These are phyloP conservation scores for Sandelia bainsii DNA, from an alignment of 2,797 vertebrate genomes.

Conservation along the genomic window DNA sequence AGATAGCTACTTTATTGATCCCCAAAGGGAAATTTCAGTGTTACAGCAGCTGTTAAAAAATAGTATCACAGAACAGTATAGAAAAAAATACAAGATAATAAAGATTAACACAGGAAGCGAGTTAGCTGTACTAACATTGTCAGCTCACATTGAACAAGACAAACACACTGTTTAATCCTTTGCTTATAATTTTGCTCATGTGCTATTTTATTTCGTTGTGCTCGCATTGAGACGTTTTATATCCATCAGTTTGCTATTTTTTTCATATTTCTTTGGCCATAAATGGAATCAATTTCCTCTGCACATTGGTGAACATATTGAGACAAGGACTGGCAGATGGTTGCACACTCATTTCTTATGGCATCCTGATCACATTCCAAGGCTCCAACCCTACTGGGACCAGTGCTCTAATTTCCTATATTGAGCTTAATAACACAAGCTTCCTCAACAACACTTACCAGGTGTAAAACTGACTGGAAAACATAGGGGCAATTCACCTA, in stretches of 20 bases:
- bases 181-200: too few species aligned
- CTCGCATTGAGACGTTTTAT: background rate
- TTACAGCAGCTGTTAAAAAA: too few species aligned
- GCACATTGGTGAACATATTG: conserved; percentile 60
- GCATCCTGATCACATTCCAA: conserved; percentile 71
- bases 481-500: conserved; percentile 57
- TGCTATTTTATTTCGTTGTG: background rate
- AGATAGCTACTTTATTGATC: too few species aligned
- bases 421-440: conserved; percentile 50
- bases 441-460: conserved; percentile 55
- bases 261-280: conserved; percentile 14
- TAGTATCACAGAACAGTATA: too few species aligned
- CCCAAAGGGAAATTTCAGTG: too few species aligned
- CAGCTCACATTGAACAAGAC: too few species aligned
- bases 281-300: conserved; percentile 22
- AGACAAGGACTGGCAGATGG: conserved; percentile 72
- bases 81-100: too few species aligned
- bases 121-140: too few species aligned
- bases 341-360: conserved; percentile 63
- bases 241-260: conserved; percentile 2
- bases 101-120: too few species aligned
- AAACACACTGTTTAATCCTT: background rate
- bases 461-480: conserved; percentile 63
- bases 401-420: conserved; percentile 70
- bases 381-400: conserved; percentile 63